Base-by-base conservation (phyloP, 1,140 invertebrate genomes). In the Polypedilum vanderplanki region DNA sequence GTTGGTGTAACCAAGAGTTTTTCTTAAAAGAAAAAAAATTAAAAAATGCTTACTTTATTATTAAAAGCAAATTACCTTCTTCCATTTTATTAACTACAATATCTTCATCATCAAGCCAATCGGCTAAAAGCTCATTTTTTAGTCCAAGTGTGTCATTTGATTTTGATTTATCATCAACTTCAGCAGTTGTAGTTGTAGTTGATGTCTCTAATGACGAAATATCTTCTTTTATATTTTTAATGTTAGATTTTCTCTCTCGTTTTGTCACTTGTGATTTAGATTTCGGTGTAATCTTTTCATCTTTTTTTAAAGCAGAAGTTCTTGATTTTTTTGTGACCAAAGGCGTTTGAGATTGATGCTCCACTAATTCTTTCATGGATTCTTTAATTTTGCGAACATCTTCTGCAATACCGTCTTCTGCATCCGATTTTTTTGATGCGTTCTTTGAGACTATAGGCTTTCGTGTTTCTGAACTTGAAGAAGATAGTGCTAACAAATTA, bases 41-140 rank as follows among this genome's bases (percentile, higher is more conserved):
- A 33, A 33, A 33, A 5, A 5, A 33, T 33, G 46, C 46, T 57
- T 57, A 57, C n/a, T 57, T 15, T n/a, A n/a, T n/a, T n/a, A n/a
- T n/a, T n/a, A n/a, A n/a, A n/a, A n/a, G n/a, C n/a, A n/a, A n/a
- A n/a, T n/a, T n/a, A n/a, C n/a, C n/a, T n/a, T 57, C 46, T 18
- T 70, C 65, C 0, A 70, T 18, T 70, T 70, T 22, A 70, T 70
- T 17, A 3, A 20, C 10, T 70, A 8, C 17, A 20, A 22, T 18
- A 20, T 70, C 65, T 18, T 70, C 65, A 22, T 70, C 65, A 70
- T 70, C 65, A n/a, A 83, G 83, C 84, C 84, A 85, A 78, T 85
- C 84, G 9, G 84, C 84, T 75, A 85, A 77, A 41, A 85, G 80
- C 40, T 83, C 85, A 74, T 81, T 85, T 75, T 85, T 85, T 75